Evolutionary conservation across 2,113 vertebrate species (phyloP).

Genomic region (Lethenteron camtschaticum): DNA sequence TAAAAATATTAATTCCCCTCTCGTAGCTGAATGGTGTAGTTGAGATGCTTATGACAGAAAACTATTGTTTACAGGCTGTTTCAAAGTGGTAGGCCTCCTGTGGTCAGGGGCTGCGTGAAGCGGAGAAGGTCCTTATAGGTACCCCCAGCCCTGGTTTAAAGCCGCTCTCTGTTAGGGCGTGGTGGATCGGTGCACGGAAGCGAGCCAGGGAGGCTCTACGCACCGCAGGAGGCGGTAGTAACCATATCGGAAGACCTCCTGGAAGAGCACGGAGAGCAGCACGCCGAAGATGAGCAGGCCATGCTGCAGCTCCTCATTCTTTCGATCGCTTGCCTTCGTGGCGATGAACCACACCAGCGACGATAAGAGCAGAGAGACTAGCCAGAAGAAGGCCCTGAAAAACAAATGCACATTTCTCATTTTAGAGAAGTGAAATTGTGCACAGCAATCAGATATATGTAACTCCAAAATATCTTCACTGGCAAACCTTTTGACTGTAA

Average conservation of each 20-base stretch:
- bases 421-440: too few species aligned
- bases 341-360: slow-evolving; percentile 39
- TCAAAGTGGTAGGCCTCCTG: background rate
- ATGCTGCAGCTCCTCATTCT: slow-evolving; percentile 19
- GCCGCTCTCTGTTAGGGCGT: background rate
- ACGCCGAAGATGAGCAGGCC: slow-evolving; percentile 32
- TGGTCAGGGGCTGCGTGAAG: background rate
- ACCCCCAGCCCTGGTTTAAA: background rate
- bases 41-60: background rate
- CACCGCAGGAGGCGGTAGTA: slow-evolving; percentile 40
- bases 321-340: slow-evolving; percentile 20
- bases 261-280: slow-evolving; percentile 31
- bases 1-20: too few species aligned
- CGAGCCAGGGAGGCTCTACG: background rate
- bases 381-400: slow-evolving; percentile 37
- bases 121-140: background rate
- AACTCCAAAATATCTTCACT: too few species aligned
- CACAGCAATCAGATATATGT: too few species aligned
- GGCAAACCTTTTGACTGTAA: too few species aligned
- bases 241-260: slow-evolving; percentile 32
- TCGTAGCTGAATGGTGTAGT: background rate
- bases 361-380: slow-evolving; percentile 31
- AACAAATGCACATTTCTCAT: background rate
- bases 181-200: fast-evolving
- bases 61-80: background rate